phyloP scores from a whole-genome alignment of 2,888 invertebrate genomes.

The Argyra leucocephala region DNA sequence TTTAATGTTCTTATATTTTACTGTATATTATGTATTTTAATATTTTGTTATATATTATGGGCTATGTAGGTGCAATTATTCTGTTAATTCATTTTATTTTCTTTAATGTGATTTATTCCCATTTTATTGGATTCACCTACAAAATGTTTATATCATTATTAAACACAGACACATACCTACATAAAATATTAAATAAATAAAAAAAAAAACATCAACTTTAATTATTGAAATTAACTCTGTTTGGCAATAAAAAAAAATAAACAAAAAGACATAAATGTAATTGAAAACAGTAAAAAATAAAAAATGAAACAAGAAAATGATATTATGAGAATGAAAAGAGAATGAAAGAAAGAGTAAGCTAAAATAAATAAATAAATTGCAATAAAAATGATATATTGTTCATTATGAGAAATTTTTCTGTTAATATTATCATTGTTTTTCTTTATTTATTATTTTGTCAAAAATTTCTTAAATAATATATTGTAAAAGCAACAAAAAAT shows the following conservation, averaged over 20 bases:
- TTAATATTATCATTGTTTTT: too few species aligned
- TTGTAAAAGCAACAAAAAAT: too few species aligned
- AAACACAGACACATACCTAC: background rate
- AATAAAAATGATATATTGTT: too few species aligned
- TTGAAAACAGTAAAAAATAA: background rate
- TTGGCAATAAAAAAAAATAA: background rate
- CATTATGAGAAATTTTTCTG: too few species aligned
- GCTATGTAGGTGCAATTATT: background rate
- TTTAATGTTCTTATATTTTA: background rate
- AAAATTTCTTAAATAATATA: too few species aligned
- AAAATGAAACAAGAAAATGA: background rate
- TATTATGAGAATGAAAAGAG: too few species aligned
- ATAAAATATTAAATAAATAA: background rate
- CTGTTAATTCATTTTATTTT: background rate
- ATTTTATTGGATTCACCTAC: background rate
- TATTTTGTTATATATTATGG: background rate
- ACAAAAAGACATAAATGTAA: background rate
- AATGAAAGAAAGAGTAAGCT: too few species aligned
- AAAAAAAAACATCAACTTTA: background rate
- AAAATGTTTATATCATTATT: too few species aligned
- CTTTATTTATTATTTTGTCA: too few species aligned
- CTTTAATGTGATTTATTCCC: background rate
- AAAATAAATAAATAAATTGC: too few species aligned
- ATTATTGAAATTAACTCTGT: background rate
- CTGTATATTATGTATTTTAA: too few species aligned